These are phyloP conservation scores for Gobio occitaniae DNA, from an alignment of 2,797 vertebrate genomes.

Conservation along the genomic window DNA sequence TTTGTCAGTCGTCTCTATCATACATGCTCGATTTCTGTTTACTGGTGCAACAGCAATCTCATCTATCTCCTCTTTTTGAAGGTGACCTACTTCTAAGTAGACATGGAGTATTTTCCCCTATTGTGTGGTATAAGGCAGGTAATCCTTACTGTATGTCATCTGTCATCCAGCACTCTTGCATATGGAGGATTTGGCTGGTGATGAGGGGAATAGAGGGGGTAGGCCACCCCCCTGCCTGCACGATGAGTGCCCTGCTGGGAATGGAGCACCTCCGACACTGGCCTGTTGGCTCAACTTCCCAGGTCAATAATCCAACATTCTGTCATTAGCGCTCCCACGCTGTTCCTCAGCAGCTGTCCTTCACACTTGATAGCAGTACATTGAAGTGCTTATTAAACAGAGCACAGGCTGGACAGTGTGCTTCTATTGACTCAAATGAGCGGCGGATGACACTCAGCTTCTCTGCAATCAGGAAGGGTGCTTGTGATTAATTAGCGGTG, in stretches of 20 bases:
- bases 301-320: conserved; percentile 50
- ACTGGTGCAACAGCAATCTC: neutral
- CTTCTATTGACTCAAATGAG: conserved; percentile 47
- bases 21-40: neutral
- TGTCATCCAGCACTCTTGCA: conserved; percentile 30
- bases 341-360: conserved; percentile 52
- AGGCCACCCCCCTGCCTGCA: conserved; percentile 30
- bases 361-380: conserved; percentile 44
- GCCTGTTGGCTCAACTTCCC: conserved; percentile 39
- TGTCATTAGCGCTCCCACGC: conserved; percentile 41
- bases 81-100: conserved; percentile 25
- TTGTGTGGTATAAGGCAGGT: conserved; percentile 23
- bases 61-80: conserved; percentile 1
- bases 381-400: conserved; percentile 46
- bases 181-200: conserved; percentile 41
- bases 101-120: neutral
- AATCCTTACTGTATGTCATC: conserved; percentile 45
- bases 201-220: conserved; percentile 9
- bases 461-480: conserved; percentile 44
- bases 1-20: neutral
- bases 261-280: conserved; percentile 27
- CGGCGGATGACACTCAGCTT: conserved; percentile 40
- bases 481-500: conserved; percentile 47
- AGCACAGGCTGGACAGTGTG: conserved; percentile 31
- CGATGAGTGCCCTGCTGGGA: conserved; percentile 47